These are phyloP conservation scores for Caenorhabditis virilis DNA, from an alignment of 2,888 invertebrate genomes.

Conservation along the genomic window DNA sequence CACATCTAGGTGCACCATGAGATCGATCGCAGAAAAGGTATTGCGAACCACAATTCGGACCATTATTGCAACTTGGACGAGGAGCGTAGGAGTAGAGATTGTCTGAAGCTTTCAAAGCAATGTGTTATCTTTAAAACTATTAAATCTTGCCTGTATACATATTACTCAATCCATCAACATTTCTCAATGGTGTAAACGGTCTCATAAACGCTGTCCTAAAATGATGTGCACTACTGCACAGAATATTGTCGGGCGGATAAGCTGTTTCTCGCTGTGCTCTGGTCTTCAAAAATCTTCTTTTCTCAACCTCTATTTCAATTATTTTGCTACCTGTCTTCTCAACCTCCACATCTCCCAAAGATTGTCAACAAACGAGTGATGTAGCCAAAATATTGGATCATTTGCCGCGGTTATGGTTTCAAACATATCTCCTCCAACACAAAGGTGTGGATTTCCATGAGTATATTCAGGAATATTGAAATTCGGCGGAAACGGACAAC, in stretches of 20 bases:
- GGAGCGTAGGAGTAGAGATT: slow-evolving; percentile 60
- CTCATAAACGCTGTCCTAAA: slow-evolving; percentile 52
- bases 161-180: slow-evolving; percentile 60
- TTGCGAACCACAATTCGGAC: slow-evolving; percentile 48
- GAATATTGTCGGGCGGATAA: slow-evolving; percentile 51
- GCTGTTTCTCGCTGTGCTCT: slow-evolving; percentile 49
- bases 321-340: slow-evolving; percentile 48
- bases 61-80: slow-evolving; percentile 52
- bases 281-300: slow-evolving; percentile 15
- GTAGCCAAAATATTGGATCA: slow-evolving; percentile 69
- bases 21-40: slow-evolving; percentile 62
- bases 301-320: too few relatives aligned
- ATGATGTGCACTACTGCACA: slow-evolving; percentile 49
- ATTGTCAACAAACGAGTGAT: slow-evolving; percentile 69
- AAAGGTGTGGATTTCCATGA: slow-evolving; percentile 65
- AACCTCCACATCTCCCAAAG: slow-evolving; percentile 68
- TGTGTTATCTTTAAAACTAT: background rate
- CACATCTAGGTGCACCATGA: slow-evolving; percentile 54
- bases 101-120: slow-evolving; percentile 28
- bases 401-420: slow-evolving; percentile 67
- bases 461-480: slow-evolving; percentile 60
- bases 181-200: slow-evolving; percentile 59
- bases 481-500: slow-evolving; percentile 44
- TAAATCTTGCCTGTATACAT: slow-evolving; percentile 45
- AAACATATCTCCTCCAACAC: slow-evolving; percentile 68